Conservation (phyloP, 2,888 invertebrate genomes). For the Xestia rhomboidea region DNA sequence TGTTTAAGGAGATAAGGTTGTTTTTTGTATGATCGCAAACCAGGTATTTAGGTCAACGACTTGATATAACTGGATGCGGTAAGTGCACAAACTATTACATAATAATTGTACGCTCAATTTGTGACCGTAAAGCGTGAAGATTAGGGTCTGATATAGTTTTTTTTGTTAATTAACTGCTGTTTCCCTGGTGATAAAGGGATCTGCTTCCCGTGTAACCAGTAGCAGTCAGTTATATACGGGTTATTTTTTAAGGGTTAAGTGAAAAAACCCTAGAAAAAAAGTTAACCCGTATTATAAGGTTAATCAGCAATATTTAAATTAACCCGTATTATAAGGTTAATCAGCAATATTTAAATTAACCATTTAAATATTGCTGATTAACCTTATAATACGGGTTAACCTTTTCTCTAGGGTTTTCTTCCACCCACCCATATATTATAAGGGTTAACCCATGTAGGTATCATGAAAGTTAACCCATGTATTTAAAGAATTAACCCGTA, state of each 20-base stretch:
- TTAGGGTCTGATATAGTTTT: conserved; percentile 20
- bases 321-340: neutral
- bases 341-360: neutral
- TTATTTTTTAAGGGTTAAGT: neutral
- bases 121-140: conserved; percentile 52
- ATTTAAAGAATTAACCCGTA: too few relatives aligned
- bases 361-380: too few relatives aligned
- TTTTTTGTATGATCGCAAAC: neutral
- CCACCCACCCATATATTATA: too few relatives aligned
- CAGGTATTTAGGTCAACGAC: conserved; percentile 64
- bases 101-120: conserved; percentile 59
- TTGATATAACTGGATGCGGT: conserved; percentile 43
- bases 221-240: neutral
- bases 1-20: rapidly evolving
- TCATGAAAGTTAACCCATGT: too few relatives aligned
- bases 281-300: neutral
- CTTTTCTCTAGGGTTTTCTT: too few relatives aligned
- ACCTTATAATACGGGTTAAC: too few relatives aligned
- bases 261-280: neutral
- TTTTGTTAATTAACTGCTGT: neutral
- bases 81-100: conserved; percentile 57
- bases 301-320: neutral
- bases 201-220: conserved; percentile 8
- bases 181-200: neutral
- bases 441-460: too few relatives aligned